Evolutionary conservation across 2,797 vertebrate genomes (phyloP).

Genomic region (Rhinatrema bivittatum): DNA sequence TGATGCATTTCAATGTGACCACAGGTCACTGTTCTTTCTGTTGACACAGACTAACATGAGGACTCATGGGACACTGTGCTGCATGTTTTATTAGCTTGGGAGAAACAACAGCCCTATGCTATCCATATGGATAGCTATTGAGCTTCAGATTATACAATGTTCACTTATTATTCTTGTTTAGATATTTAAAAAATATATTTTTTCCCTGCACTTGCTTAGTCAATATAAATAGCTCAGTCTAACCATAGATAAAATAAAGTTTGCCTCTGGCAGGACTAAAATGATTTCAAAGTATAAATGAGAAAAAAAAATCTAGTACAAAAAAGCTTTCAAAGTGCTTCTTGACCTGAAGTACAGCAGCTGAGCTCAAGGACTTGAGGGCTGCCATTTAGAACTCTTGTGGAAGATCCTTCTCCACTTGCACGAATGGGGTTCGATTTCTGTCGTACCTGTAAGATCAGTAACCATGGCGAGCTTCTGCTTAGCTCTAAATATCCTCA

Average conservation of each 20-base stretch:
- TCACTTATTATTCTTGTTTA: constrained; percentile 35
- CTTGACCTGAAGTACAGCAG: constrained; percentile 18
- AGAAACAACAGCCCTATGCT: no score
- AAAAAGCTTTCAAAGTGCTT: constrained; percentile 24
- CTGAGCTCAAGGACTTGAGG: constrained; percentile 17
- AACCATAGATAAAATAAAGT: background rate
- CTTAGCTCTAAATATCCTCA: constrained; percentile 9
- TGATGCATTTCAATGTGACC: no score
- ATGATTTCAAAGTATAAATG: constrained; percentile 16
- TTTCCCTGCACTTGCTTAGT: constrained; percentile 18
- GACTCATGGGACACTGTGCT: no score
- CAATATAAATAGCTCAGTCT: constrained; percentile 15
- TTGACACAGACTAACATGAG: no score
- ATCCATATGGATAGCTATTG: no score
- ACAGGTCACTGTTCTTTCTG: no score
- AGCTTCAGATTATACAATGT: no score
- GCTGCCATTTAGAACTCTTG: constrained; percentile 5
- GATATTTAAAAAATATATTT: constrained; percentile 16
- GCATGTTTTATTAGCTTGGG: no score
- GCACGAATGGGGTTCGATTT: constrained; percentile 16
- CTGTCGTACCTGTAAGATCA: constrained; percentile 7
- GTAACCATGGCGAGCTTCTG: background rate
- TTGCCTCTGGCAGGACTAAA: constrained; percentile 28
- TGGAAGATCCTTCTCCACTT: constrained; percentile 14
- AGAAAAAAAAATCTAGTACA: constrained; percentile 19